phyloP scores from a whole-genome alignment of 2,888 invertebrate genomes.

The Lottia gigantea region DNA sequence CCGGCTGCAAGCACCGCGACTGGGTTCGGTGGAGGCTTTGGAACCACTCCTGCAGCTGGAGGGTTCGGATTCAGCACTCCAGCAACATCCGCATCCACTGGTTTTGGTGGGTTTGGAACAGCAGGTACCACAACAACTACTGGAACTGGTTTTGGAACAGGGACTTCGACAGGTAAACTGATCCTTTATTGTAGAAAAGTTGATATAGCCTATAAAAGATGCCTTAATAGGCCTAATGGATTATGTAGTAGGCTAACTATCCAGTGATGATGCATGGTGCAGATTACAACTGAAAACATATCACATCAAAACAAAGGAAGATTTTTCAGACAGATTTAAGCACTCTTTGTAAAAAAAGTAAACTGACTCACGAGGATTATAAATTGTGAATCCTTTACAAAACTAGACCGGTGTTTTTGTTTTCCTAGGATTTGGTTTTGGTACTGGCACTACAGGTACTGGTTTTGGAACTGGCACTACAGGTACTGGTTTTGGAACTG shows the following conservation, averaged over 20 bases:
- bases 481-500: conserved; percentile 32
- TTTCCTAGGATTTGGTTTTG: conserved; percentile 21
- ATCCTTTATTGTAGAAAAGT: no score
- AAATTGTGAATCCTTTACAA: no score
- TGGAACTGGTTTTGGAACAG: conserved; percentile 29
- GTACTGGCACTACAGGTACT: conserved; percentile 13
- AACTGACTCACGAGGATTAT: no score
- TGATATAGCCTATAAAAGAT: no score
- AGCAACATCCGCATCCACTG: neutral
- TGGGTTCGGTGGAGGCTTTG: conserved; percentile 14
- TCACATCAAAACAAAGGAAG: no score
- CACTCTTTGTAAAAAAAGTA: no score
- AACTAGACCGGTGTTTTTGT: no score
- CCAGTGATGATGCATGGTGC: no score
- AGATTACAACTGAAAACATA: no score
- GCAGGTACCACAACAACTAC: conserved; percentile 25
- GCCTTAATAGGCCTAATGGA: no score
- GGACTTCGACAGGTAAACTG: conserved; percentile 17
- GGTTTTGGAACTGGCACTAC: conserved; percentile 26
- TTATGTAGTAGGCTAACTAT: no score
- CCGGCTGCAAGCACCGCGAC: neutral
- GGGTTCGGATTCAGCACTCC: neutral
- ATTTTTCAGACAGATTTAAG: no score
- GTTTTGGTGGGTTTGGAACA: conserved; percentile 32
- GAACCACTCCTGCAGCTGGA: conserved; percentile 15